phyloP scores from a whole-genome alignment of 2,797 vertebrate species.

The Strix occidentalis region DNA sequence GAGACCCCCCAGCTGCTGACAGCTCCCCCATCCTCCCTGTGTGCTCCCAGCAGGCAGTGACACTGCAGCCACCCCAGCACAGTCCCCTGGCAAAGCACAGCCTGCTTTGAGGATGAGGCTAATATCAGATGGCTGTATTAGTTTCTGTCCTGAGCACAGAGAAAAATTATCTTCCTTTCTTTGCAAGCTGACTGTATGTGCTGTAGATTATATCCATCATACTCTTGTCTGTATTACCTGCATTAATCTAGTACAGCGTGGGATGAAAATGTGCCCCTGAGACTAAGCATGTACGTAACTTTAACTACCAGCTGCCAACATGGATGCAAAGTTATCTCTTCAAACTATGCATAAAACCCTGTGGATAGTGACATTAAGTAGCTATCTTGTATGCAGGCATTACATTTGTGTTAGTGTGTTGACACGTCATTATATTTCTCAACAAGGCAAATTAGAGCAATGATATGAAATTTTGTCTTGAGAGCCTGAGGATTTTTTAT shows the following conservation, averaged over 20 bases:
- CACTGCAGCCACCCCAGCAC: not conserved
- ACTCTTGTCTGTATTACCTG: slow-evolving; percentile 22
- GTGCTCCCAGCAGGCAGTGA: not conserved
- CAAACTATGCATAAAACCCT: not conserved
- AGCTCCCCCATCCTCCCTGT: not conserved
- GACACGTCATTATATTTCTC: slow-evolving; percentile 49
- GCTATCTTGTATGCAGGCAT: slow-evolving; percentile 22
- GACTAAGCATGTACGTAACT: slow-evolving; percentile 19
- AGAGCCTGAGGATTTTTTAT: slow-evolving; percentile 33
- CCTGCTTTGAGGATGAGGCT: not conserved
- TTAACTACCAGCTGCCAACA: slow-evolving; percentile 28
- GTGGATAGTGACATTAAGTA: slow-evolving; percentile 34
- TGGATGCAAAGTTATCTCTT: slow-evolving; percentile 14
- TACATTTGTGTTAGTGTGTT: slow-evolving; percentile 14
- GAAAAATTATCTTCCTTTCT: not conserved
- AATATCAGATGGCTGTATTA: not conserved
- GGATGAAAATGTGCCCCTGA: slow-evolving; percentile 22
- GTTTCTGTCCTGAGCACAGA: not conserved
- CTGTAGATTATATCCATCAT: not conserved
- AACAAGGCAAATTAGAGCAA: slow-evolving; percentile 47
- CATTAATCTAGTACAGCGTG: slow-evolving; percentile 26
- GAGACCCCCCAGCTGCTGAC: not conserved
- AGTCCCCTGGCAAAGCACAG: not conserved
- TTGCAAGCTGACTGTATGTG: not conserved
- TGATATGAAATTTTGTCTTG: slow-evolving; percentile 25